Conservation (phyloP, 2,888 invertebrate species). For the Chrysolina oricalcia region DNA sequence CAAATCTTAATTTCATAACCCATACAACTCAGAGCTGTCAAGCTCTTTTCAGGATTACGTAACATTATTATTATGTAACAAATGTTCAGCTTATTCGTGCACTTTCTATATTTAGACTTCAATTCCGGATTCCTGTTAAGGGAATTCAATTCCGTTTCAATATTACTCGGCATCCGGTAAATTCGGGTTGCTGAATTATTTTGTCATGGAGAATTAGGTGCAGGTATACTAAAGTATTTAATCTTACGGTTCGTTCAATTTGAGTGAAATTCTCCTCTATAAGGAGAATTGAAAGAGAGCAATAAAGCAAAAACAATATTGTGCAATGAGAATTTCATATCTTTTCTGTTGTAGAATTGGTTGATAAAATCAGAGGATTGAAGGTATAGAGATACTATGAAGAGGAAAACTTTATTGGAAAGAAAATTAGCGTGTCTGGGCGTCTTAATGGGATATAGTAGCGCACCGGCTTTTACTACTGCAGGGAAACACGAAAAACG, state of each 20-base stretch:
- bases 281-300: not conserved
- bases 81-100: constrained; percentile 10
- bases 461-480: too few relatives aligned
- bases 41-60: not conserved
- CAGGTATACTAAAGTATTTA: not conserved
- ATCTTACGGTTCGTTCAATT: not conserved
- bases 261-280: not conserved
- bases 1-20: not conserved
- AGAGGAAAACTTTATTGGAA: too few relatives aligned
- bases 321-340: too few relatives aligned
- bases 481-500: too few relatives aligned
- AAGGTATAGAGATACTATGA: too few relatives aligned
- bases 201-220: not conserved
- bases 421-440: too few relatives aligned
- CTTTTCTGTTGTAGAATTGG: too few relatives aligned
- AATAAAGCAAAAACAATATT: too few relatives aligned
- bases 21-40: not conserved
- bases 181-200: constrained; percentile 1
- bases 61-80: constrained; percentile 9
- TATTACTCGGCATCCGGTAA: not conserved
- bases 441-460: too few relatives aligned
- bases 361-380: too few relatives aligned
- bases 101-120: constrained; percentile 20
- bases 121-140: constrained; percentile 13
- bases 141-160: constrained; percentile 17